Evolutionary conservation across 2,888 invertebrate genomes (phyloP), one percentile per base, ranked within the genome.

Genomic region (Xanthostigma xanthostigma): DNA sequence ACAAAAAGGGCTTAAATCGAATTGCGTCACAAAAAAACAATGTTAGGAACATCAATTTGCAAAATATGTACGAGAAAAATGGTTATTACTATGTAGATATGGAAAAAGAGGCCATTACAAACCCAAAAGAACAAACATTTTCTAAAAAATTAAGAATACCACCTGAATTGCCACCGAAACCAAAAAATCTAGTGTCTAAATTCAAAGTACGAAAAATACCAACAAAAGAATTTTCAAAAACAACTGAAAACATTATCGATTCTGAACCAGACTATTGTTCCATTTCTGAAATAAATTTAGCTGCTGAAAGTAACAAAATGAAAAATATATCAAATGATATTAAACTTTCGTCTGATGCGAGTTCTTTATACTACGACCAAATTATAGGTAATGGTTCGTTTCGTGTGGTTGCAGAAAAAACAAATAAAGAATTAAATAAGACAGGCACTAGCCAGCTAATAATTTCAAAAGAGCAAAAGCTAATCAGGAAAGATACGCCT

Each of bases 121-220:
- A 48, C 50, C 55, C 34, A 53, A 57, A 13, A 43, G 55, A 53
- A 58, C 57, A 50, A 39, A 56, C 57, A 14, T 59, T 65, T 51
- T 63, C 59, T 49, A 78, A 79, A 65, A 77, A 78, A 52, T 70
- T 77, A 58, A 69, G 81, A 59, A 75, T 74, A 54, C 84, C 84
- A 50, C 84, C 84, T 48, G 82, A 85, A 54, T 67, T 88, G 62
- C 84, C 87, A 51, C 83, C 87, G 42, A 84, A 87, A 67, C 85
- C 86, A 58, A 78, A 81, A 56, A 83, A 83, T 66, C 70, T 83
- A 57, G 72, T 76, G 60, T 79, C 70, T 60, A 82, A 74, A 73
- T 79, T 71, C 71, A 79, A 73, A 74, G 73, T 73, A 58, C 73
- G 72, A 55, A 56, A 52, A 45, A 67, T 66, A 57, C 60, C 64